Percentiles rank a stretch among this genome's conserved stretches.
Evolutionary conservation across 2,888 invertebrate genomes (phyloP).

Genomic region (Nymphalis polychloros): DNA sequence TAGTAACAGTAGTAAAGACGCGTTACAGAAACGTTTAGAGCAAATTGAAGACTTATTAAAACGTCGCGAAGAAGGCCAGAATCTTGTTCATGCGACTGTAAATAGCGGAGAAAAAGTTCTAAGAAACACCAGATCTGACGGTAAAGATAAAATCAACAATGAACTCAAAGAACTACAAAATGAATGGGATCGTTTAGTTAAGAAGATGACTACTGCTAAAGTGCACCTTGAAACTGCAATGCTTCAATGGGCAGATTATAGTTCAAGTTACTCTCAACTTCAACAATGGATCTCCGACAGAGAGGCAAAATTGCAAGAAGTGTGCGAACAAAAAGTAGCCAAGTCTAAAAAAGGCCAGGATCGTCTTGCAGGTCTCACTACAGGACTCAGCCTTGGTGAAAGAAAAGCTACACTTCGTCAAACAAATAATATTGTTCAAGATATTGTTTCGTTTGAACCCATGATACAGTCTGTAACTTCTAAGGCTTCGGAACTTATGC

Average conservation of each 20-base stretch:
- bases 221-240: slow-evolving; percentile 94
- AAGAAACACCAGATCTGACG: slow-evolving; percentile 93
- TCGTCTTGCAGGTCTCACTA: slow-evolving; percentile 85
- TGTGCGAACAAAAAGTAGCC: slow-evolving; percentile 90
- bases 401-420: slow-evolving; percentile 93
- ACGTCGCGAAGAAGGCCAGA: slow-evolving; percentile 93
- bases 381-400: slow-evolving; percentile 90
- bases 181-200: slow-evolving; percentile 95
- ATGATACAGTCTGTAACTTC: slow-evolving; percentile 97
- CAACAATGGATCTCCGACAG: slow-evolving; percentile 97
- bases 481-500: slow-evolving; percentile 95
- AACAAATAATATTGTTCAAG: slow-evolving; percentile 97
- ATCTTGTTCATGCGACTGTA: slow-evolving; percentile 91
- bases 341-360: slow-evolving; percentile 90
- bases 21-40: slow-evolving; percentile 89
- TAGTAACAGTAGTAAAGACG: slow-evolving; percentile 89
- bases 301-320: slow-evolving; percentile 95
- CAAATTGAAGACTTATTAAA: slow-evolving; percentile 90
- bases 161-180: slow-evolving; percentile 94
- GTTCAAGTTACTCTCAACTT: slow-evolving; percentile 94
- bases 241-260: slow-evolving; percentile 97
- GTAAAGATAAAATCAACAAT: slow-evolving; percentile 91
- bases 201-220: slow-evolving; percentile 95
- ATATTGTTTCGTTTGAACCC: slow-evolving; percentile 97
- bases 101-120: slow-evolving; percentile 95